A percentile compares a stretch with the other conserved stretches of the same genome.
Conservation (phyloP, 2,888 invertebrate species). For the Slavum lentiscoides region DNA sequence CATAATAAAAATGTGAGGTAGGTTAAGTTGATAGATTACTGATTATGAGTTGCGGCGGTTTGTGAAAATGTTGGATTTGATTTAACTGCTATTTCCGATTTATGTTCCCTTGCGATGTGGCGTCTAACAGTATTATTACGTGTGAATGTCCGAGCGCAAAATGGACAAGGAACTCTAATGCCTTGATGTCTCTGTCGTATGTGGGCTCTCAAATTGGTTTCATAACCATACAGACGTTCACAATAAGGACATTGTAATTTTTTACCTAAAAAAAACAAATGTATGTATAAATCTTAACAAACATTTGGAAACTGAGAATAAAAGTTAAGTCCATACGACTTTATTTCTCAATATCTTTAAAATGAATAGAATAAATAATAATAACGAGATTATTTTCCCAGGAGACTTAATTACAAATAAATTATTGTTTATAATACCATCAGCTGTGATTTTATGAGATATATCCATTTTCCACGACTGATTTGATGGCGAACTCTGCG, state of each 20-base stretch:
- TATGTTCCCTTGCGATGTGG: conserved; percentile 88
- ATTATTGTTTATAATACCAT: conserved; percentile 65
- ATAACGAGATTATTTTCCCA: no score
- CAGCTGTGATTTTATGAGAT: conserved; percentile 68
- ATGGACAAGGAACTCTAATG: conserved; percentile 87
- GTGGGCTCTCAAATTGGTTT: conserved; percentile 88
- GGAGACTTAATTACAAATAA: no score
- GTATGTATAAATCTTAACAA: no score
- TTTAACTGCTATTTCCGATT: conserved; percentile 72
- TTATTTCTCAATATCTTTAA: no score
- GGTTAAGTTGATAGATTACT: conserved; percentile 60
- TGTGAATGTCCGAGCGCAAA: conserved; percentile 87
- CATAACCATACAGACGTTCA: conserved; percentile 88
- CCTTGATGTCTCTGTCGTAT: conserved; percentile 90
- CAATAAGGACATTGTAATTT: conserved; percentile 91
- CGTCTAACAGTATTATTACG: conserved; percentile 89
- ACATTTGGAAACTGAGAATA: no score
- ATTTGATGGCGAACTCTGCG: conserved; percentile 38
- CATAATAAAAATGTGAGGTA: conserved; percentile 5
- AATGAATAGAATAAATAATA: no score
- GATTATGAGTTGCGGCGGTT: conserved; percentile 69
- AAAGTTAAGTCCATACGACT: no score
- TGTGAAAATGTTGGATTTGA: conserved; percentile 63
- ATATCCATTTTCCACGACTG: conserved; percentile 53
- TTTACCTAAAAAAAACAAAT: conserved; percentile 69